These are phyloP conservation scores for Drosophila suboccidentalis DNA, from an alignment of 2,888 invertebrate genomes.

Conservation along the genomic window DNA sequence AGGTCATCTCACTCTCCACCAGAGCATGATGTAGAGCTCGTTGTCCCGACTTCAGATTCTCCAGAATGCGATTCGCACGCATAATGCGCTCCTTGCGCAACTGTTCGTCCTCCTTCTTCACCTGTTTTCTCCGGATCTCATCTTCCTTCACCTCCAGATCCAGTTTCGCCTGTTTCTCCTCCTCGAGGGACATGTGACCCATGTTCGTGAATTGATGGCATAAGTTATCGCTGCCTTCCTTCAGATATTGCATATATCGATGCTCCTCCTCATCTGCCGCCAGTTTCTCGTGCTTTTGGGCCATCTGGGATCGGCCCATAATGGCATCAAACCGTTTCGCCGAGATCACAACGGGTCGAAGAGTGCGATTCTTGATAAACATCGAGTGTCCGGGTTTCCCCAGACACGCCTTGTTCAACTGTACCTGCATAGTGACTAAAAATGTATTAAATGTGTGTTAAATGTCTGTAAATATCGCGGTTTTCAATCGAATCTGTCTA, in stretches of 20 bases:
- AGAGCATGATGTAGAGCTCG: conserved; percentile 10
- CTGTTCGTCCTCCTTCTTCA: conserved; percentile 29
- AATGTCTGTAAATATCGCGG: not conserved
- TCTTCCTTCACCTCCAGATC: not conserved
- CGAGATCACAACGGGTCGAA: conserved; percentile 48
- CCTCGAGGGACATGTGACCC: conserved; percentile 9
- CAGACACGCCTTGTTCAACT: not conserved
- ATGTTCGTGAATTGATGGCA: conserved; percentile 28
- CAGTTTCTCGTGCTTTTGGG: conserved; percentile 19
- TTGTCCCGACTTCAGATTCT: conserved; percentile 52
- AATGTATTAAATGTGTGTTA: not conserved
- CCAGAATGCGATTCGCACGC: conserved; percentile 41
- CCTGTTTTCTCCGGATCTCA: conserved; percentile 6
- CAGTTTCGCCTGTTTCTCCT: conserved; percentile 9
- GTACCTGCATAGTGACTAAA: not conserved
- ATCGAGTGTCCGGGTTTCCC: not conserved
- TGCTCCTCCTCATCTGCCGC: conserved; percentile 44
- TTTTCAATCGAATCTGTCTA: not conserved
- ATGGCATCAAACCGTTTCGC: conserved; percentile 52
- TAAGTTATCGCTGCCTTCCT: conserved; percentile 44
- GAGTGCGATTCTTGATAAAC: not conserved
- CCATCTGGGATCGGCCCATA: conserved; percentile 31
- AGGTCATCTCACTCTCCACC: conserved; percentile 15
- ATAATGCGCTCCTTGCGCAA: conserved; percentile 55
- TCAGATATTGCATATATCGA: conserved; percentile 45